Evolutionary conservation across 2,113 vertebrate species (phyloP).

Genomic region (Phasianus colchicus): DNA sequence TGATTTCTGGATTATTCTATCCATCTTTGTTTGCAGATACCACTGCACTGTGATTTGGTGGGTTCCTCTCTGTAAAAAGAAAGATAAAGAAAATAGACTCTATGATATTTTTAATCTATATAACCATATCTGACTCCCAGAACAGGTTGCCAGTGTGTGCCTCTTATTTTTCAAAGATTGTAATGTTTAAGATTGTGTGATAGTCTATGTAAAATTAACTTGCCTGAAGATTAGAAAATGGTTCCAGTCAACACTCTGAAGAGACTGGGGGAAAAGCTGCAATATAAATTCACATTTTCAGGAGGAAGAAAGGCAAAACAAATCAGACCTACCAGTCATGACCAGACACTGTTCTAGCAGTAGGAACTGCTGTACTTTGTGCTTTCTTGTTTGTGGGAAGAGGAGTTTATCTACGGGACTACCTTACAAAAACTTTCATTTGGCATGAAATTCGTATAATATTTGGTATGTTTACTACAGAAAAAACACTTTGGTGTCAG

Average conservation of each 20-base stretch:
- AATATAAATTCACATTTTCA: background rate
- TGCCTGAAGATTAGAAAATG: background rate
- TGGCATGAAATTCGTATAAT: background rate
- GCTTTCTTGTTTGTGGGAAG: background rate
- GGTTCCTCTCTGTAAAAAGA: background rate
- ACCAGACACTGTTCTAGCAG: background rate
- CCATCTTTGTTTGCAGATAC: background rate
- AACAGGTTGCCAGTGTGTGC: background rate
- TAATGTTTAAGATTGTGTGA: background rate
- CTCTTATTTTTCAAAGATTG: background rate
- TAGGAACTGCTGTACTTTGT: background rate
- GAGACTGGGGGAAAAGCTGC: background rate
- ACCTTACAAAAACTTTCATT: background rate
- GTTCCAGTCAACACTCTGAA: background rate
- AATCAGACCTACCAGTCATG: background rate
- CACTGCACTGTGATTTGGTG: background rate
- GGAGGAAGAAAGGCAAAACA: background rate
- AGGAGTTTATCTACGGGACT: background rate
- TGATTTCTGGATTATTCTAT: background rate
- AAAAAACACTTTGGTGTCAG: background rate
- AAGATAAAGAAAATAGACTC: background rate
- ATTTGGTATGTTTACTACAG: background rate
- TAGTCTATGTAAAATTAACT: background rate
- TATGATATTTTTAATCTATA: background rate
- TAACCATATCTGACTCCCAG: background rate